Evolutionary conservation across 2,888 invertebrate species (phyloP), one percentile per base, ranked within the genome.

Genomic region (Notocelia uddmanniana): DNA sequence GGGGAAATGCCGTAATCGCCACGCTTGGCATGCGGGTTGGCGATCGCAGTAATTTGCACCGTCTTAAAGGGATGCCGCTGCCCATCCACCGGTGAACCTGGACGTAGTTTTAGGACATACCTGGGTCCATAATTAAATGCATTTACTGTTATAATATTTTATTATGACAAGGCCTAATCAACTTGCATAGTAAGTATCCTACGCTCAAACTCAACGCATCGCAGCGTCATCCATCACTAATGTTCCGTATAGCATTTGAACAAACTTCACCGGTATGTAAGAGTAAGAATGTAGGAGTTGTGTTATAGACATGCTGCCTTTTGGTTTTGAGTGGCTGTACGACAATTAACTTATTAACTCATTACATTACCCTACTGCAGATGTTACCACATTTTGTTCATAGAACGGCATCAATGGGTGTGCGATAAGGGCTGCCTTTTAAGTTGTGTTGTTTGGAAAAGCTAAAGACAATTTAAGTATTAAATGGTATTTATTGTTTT

Each of bases 301-400:
- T 26, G n/a, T 10, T 26, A 19, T 21, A 26, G 18, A 62, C 18
- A 18, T 62, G 48, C 45, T 45, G 26, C 45, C 13, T 62, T 62
- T 48, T 18, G 3, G 26, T 18, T 26, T 19, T 62, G 18, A 3
- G 11, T 15, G 6, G 31, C 31, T 31, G 18, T 63, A 48, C 15
- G 15, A 41, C 41, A 58, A 64, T 70, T 70, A 70, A 64, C 63
- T 58, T 34, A 64, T 64, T 69, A 50, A 31, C 48, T 63, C 23
- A 11, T 55, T 64, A 69, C 23, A 11, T 55, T 64, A 69, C 37
- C 15, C 48, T 63, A 48, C 41, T 26, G 57, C 9, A 55, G 54
- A 69, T 37, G 57, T 69, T 63, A 62, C 69, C 55, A 50, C 63
- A 63, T 69, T 68, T 50, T 52, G 31, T 70, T 70, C 50, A 57